Base-by-base conservation (phyloP, 23 tunicate genomes). In the Oikopleura dioica region DNA sequence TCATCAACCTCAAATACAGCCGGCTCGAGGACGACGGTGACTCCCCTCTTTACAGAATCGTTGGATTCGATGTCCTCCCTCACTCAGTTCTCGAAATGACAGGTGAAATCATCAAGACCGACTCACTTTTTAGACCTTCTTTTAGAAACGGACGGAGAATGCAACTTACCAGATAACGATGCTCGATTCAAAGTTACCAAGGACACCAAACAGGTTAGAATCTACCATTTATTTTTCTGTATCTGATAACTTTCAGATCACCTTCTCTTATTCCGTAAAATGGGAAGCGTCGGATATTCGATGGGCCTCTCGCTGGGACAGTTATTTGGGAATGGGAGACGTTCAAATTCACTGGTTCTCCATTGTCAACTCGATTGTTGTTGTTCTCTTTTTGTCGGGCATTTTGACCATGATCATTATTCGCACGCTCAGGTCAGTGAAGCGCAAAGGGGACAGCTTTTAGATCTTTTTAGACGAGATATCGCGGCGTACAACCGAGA, bases 261-360 rank as follows among this genome's bases (percentile, higher is more conserved):
- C 72, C 4, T 63, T 16, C 33, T 12, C 30, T 28, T 63, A 63
- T 63, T 63, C 72, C 5, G 72, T 63, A 2, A 63, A 63, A 2
- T 63, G 72, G 72, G 72, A 63, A 63, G 72, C 72, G 29, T 63
- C 72, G 26, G 33, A 28, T 63, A 81, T 92, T 36, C 83, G 95
- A 29, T 92, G 99, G 99, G 99, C 99, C 0, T 92, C 99, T 37
- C 68, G 99, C 36, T 92, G 99, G 99, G 99, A 92, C 85, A 83
- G 69, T 38, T 92, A 92, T 79, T 76, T 92, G 35, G 77, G 78
- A 36, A 92, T 92, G 99, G 99, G 99, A 37, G 99, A 92, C 59
- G 99, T 81, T 0, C 99, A 92, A 36, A 92, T 92, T 78, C 99
- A 92, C 69, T 92, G 99, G 99, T 92, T 92, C 59, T 92, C 99